Evolutionary conservation across 2,888 invertebrate genomes (phyloP).

Genomic region (Ceraclea dissimilis): DNA sequence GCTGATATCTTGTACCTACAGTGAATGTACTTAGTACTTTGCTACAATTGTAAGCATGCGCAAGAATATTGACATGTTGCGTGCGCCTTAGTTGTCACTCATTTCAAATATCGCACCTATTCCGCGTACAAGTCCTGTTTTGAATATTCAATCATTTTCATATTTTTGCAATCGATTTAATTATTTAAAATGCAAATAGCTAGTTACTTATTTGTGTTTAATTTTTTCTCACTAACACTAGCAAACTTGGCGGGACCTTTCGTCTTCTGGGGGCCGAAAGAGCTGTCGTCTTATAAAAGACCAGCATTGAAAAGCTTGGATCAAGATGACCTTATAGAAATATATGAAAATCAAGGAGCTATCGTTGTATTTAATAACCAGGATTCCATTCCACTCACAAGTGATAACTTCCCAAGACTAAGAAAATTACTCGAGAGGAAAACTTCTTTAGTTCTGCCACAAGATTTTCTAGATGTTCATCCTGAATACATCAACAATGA

Average conservation of each 20-base stretch:
- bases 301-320: conserved; percentile 47
- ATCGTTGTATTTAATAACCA: conserved; percentile 55
- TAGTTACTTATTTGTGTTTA: not conserved
- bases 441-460: conserved; percentile 47
- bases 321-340: conserved; percentile 49
- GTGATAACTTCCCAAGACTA: conserved; percentile 48
- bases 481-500: conserved; percentile 54
- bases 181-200: not conserved
- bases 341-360: conserved; percentile 51
- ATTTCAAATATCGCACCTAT: too few species aligned
- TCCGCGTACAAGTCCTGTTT: too few species aligned
- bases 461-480: conserved; percentile 50
- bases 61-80: too few species aligned
- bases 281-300: conserved; percentile 40
- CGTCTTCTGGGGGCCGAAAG: conserved; percentile 51
- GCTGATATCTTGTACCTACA: too few species aligned
- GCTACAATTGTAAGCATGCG: too few species aligned
- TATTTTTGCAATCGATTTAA: too few species aligned
- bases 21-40: too few species aligned
- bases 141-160: too few species aligned
- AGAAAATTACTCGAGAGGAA: conserved; percentile 48
- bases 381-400: conserved; percentile 44
- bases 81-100: too few species aligned
- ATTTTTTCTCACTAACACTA: conserved; percentile 25
- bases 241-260: conserved; percentile 53